phyloP scores from a whole-genome alignment of 2,113 vertebrate species.

The Struthio camelus region DNA sequence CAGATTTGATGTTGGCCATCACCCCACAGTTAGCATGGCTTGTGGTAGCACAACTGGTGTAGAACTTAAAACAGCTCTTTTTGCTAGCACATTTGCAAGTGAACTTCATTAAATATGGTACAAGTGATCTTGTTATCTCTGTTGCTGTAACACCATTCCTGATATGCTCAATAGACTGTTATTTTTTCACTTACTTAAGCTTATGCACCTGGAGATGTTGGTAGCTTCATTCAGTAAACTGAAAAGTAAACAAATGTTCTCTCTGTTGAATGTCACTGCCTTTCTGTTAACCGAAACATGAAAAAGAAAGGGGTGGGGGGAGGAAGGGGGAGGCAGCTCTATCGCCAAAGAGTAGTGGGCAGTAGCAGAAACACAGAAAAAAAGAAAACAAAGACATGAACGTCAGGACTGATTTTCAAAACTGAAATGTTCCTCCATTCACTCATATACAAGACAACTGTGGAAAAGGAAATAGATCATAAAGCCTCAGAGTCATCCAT shows the following conservation, averaged over 20 bases:
- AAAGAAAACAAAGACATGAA: background rate
- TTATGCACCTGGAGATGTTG: background rate
- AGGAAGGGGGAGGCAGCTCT: background rate
- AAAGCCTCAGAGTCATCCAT: background rate
- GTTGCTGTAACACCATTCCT: background rate
- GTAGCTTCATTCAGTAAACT: background rate
- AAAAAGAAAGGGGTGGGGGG: background rate
- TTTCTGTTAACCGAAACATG: background rate
- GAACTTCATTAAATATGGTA: background rate
- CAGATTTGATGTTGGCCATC: background rate
- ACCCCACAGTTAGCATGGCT: background rate
- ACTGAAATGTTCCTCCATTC: background rate
- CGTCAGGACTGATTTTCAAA: background rate
- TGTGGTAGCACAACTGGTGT: background rate
- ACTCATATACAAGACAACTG: background rate
- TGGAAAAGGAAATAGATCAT: background rate
- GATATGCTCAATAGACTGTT: background rate
- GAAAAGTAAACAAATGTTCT: background rate
- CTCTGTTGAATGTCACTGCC: background rate
- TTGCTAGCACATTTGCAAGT: background rate
- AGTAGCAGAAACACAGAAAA: background rate
- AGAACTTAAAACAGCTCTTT: background rate
- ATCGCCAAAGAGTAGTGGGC: background rate
- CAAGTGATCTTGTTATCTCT: background rate
- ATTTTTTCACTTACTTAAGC: slow-evolving; percentile 1